Conservation (phyloP, 2,888 invertebrate genomes). For the Conistra vaccinii region DNA sequence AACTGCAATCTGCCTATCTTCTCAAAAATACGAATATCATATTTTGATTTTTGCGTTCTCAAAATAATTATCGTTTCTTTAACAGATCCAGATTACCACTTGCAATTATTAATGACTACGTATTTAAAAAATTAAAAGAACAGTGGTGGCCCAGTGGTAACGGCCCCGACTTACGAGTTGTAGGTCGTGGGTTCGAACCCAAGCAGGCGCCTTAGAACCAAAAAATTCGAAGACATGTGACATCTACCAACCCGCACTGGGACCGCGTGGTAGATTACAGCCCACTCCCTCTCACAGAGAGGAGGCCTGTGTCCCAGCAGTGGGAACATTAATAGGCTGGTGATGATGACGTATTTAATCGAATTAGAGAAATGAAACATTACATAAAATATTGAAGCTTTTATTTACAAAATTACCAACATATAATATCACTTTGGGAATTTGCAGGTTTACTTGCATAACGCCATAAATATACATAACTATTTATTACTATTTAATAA, state of each 20-base stretch:
- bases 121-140: no score
- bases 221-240: no score
- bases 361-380: constrained; percentile 68
- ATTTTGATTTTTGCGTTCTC: not conserved
- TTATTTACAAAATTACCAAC: constrained; percentile 91
- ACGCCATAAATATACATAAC: constrained; percentile 87
- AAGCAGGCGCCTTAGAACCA: no score
- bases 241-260: no score
- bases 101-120: not conserved
- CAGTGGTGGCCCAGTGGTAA: no score
- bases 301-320: no score
- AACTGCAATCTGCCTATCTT: not conserved
- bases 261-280: no score
- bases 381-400: constrained; percentile 89
- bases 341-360: not conserved
- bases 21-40: not conserved
- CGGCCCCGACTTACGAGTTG: no score
- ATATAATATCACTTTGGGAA: constrained; percentile 90
- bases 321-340: no score
- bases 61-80: not conserved
- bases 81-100: not conserved
- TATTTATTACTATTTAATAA: constrained; percentile 80
- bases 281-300: no score
- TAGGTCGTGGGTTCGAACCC: no score
- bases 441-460: constrained; percentile 90